phyloP scores from a whole-genome alignment of 2,888 invertebrate genomes.

The Cordilura impudica region DNA sequence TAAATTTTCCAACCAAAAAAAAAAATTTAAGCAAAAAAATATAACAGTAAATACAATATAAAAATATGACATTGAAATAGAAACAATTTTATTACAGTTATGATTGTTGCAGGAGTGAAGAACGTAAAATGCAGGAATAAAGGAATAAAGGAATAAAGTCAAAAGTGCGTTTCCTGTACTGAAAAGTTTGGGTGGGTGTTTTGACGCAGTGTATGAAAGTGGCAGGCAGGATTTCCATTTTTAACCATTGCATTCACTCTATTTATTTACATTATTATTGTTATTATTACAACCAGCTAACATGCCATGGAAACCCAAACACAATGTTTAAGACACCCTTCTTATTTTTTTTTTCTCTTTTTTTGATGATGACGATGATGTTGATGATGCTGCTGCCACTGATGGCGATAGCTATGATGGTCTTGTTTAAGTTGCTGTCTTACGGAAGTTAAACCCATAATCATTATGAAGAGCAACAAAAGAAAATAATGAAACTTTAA shows the following conservation, averaged over 20 bases:
- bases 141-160: slow-evolving; percentile 69
- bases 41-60: neutral
- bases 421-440: slow-evolving; percentile 60
- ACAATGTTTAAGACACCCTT: slow-evolving; percentile 50
- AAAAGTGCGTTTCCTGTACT: slow-evolving; percentile 66
- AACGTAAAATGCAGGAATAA: slow-evolving; percentile 66
- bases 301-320: slow-evolving; percentile 22
- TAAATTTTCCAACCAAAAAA: slow-evolving; percentile 67
- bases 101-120: slow-evolving; percentile 69
- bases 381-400: neutral
- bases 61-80: slow-evolving; percentile 63
- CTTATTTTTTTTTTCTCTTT: neutral
- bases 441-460: slow-evolving; percentile 68
- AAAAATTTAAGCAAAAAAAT: too few species aligned
- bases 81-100: slow-evolving; percentile 74
- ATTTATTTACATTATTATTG: slow-evolving; percentile 55
- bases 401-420: slow-evolving; percentile 42
- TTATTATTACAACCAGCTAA: slow-evolving; percentile 54
- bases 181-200: slow-evolving; percentile 49
- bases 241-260: slow-evolving; percentile 21
- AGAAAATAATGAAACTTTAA: slow-evolving; percentile 54
- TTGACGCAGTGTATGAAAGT: slow-evolving; percentile 38
- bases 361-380: slow-evolving; percentile 21
- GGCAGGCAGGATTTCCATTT: slow-evolving; percentile 52
- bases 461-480: slow-evolving; percentile 62